phyloP scores from a whole-genome alignment of 2,797 vertebrate species.

The Oreochromis mossambicus region DNA sequence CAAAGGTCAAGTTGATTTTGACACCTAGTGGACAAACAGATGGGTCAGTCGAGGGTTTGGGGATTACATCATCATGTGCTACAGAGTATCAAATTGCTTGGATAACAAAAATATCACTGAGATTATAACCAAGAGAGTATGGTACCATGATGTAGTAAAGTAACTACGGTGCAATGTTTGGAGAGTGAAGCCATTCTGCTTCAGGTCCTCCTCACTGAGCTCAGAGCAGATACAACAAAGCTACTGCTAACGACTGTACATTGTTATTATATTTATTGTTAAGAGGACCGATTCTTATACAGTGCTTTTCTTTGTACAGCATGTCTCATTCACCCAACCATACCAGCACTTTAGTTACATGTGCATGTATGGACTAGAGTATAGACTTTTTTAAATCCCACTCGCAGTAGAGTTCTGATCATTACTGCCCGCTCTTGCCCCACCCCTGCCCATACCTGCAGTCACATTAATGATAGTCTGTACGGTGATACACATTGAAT shows the following conservation, averaged over 20 bases:
- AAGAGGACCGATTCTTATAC: rapidly evolving
- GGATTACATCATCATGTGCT: not conserved
- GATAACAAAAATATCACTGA: not conserved
- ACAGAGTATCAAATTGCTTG: not conserved
- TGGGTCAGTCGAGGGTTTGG: not conserved
- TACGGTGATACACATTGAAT: not conserved
- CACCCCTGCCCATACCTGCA: not conserved
- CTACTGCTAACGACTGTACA: not conserved
- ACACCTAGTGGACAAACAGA: slow-evolving; percentile 34
- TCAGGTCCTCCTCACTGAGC: not conserved
- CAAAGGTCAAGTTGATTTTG: slow-evolving; percentile 64
- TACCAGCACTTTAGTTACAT: rapidly evolving
- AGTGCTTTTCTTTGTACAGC: not conserved
- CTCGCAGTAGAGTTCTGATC: not conserved
- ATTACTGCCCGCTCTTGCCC: not conserved
- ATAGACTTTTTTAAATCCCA: not conserved
- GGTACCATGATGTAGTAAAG: not conserved
- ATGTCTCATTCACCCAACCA: not conserved
- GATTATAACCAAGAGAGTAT: rapidly evolving
- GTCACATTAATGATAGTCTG: not conserved
- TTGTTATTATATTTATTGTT: not conserved
- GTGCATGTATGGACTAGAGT: rapidly evolving
- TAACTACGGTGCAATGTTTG: not conserved
- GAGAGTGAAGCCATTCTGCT: not conserved
- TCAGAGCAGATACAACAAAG: rapidly evolving